Evolutionary conservation across 2,797 vertebrate genomes (phyloP).

Genomic region (Pteropus rufus): DNA sequence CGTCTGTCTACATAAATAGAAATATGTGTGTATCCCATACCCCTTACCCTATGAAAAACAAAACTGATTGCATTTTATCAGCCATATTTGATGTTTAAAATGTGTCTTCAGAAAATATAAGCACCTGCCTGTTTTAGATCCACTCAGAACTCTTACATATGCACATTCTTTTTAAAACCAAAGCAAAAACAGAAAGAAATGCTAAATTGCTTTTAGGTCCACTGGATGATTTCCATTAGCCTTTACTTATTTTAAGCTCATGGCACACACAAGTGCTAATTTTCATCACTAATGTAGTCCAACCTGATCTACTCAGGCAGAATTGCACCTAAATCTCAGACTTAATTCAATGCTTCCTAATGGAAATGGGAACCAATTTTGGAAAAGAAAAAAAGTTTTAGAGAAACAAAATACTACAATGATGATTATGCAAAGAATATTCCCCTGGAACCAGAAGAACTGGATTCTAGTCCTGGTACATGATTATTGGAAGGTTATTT

Average conservation of each 20-base stretch:
- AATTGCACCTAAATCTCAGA: slow-evolving; percentile 39
- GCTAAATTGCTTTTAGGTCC: slow-evolving; percentile 36
- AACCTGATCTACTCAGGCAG: slow-evolving; percentile 46
- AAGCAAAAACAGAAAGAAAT: slow-evolving; percentile 52
- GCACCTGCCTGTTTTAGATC: slow-evolving; percentile 23
- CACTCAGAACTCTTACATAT: slow-evolving; percentile 22
- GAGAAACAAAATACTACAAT: neutral
- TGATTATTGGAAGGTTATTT: neutral
- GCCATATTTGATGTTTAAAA: slow-evolving; percentile 34
- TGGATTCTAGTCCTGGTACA: neutral
- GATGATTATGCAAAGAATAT: neutral
- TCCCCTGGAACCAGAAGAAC: neutral
- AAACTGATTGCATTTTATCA: neutral
- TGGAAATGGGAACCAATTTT: slow-evolving; percentile 15
- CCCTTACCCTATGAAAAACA: neutral
- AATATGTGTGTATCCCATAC: neutral
- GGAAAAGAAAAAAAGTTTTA: neutral
- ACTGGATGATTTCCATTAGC: slow-evolving; percentile 53
- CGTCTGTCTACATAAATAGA: neutral
- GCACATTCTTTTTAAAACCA: slow-evolving; percentile 53
- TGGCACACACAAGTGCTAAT: slow-evolving; percentile 51
- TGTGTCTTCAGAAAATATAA: slow-evolving; percentile 35
- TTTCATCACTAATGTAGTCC: slow-evolving; percentile 50
- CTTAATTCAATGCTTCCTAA: slow-evolving; percentile 58
- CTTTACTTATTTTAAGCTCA: slow-evolving; percentile 64